A percentile compares a stretch with the other conserved stretches of the same genome.
Evolutionary conservation across 2,888 invertebrate genomes (phyloP).

Genomic region (Clunio marinus): DNA sequence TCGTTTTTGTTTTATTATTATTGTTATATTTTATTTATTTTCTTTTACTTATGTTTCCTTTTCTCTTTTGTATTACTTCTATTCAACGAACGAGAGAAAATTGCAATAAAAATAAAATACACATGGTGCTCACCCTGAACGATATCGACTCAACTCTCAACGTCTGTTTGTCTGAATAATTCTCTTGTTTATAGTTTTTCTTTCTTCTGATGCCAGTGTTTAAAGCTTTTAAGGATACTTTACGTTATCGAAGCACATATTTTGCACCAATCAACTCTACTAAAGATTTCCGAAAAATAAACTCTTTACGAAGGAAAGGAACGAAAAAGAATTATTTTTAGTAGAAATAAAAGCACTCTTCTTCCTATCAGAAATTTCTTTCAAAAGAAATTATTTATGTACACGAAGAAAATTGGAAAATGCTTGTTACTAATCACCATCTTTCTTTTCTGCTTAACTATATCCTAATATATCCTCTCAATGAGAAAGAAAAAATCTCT

Average conservation of each 20-base stretch:
- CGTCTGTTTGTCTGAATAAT: constrained; percentile 30
- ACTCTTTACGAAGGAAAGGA: too few species aligned
- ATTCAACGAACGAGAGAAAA: not conserved
- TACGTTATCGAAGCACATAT: constrained; percentile 34
- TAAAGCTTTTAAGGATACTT: constrained; percentile 12
- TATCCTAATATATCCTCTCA: too few species aligned
- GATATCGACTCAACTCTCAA: not conserved
- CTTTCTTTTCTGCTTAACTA: not conserved
- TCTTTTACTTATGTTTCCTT: not conserved
- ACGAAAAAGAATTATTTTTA: too few species aligned
- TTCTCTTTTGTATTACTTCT: not conserved
- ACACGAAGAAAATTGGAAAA: too few species aligned
- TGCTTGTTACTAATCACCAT: too few species aligned
- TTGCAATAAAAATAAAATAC: constrained; percentile 36
- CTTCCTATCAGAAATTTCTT: too few species aligned
- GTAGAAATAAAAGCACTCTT: too few species aligned
- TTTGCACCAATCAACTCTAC: constrained; percentile 16
- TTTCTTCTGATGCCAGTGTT: not conserved
- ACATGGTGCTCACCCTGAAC: constrained; percentile 17
- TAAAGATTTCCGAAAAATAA: not conserved
- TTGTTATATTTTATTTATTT: constrained; percentile 34
- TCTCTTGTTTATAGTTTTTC: constrained; percentile 23
- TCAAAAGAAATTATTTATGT: too few species aligned
- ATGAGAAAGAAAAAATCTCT: not conserved
- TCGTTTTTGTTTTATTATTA: constrained; percentile 30